phyloP scores from a whole-genome alignment of 2,797 vertebrate genomes.

The Micrastur ruficollis region DNA sequence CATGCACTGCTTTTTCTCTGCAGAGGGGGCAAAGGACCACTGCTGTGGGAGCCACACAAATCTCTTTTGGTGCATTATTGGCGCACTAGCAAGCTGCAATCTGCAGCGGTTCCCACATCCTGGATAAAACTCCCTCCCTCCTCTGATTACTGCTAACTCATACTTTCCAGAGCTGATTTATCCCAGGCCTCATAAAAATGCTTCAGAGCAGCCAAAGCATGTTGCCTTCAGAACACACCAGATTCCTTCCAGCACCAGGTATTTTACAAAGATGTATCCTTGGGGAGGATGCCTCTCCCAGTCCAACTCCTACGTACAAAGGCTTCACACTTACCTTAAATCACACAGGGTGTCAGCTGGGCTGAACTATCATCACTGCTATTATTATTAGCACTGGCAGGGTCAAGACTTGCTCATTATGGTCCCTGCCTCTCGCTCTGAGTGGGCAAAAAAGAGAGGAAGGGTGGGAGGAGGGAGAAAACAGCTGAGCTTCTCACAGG shows the following conservation, averaged over 20 bases:
- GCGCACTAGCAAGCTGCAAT: background rate
- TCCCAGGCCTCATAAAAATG: slow-evolving; percentile 58
- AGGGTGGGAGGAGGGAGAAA: background rate
- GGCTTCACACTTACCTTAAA: background rate
- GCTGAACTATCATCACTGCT: background rate
- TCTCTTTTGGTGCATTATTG: background rate
- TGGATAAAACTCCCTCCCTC: slow-evolving; percentile 43
- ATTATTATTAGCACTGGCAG: background rate
- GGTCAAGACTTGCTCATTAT: background rate
- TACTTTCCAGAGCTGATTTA: slow-evolving; percentile 68
- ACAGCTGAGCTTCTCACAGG: background rate
- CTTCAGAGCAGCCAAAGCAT: slow-evolving; percentile 39
- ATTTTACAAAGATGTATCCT: background rate
- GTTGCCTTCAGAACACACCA: slow-evolving; percentile 18
- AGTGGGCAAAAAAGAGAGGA: background rate
- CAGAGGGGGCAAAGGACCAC: background rate
- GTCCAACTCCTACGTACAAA: background rate
- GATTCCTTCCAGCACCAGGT: slow-evolving; percentile 44
- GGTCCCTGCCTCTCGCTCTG: background rate
- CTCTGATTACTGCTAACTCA: slow-evolving; percentile 60
- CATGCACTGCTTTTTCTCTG: background rate
- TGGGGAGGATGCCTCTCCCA: background rate
- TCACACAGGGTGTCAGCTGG: background rate
- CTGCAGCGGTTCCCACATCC: background rate
- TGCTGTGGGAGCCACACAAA: background rate